These are phyloP conservation scores for Druon quercuslanigerum DNA, from an alignment of 1,140 invertebrate genomes.

Conservation along the genomic window DNA sequence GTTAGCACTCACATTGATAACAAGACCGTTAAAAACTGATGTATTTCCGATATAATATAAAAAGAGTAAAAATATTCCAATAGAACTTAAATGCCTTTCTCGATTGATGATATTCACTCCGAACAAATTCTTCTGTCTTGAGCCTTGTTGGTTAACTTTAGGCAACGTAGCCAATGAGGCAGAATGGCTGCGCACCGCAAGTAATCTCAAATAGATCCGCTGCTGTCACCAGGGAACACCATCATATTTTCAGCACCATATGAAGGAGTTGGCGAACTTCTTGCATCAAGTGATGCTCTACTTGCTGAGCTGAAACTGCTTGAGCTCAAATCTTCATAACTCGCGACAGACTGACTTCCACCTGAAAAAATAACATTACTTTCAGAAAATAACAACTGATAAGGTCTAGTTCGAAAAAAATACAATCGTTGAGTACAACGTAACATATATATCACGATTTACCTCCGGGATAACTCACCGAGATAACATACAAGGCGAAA, in stretches of 20 bases:
- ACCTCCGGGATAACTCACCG: too few relatives aligned
- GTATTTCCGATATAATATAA: too few relatives aligned
- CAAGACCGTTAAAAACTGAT: too few relatives aligned
- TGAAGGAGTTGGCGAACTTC: conserved; percentile 81
- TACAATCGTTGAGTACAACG: too few relatives aligned
- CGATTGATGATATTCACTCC: too few relatives aligned
- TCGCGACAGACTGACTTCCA: conserved; percentile 77
- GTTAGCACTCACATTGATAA: too few relatives aligned
- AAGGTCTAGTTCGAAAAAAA: too few relatives aligned
- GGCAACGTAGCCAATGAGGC: conserved; percentile 67
- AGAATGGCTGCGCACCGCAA: conserved; percentile 64
- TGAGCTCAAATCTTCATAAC: conserved; percentile 85
- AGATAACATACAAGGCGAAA: too few relatives aligned
- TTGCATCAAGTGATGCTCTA: conserved; percentile 85
- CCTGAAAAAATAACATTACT: conserved; percentile 67
- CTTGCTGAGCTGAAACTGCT: conserved; percentile 89
- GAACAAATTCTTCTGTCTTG: not conserved
- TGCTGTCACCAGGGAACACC: conserved; percentile 85
- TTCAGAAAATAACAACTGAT: conserved; percentile 5
- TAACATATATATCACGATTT: too few relatives aligned
- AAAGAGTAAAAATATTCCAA: not conserved
- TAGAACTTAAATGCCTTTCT: not conserved
- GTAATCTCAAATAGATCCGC: conserved; percentile 79
- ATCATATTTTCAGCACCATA: conserved; percentile 84
- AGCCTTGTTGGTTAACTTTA: conserved; percentile 57